A percentile compares a stretch with the other conserved stretches of the same genome.
phyloP scores from a whole-genome alignment of 2,113 vertebrate genomes.

The Saccopteryx bilineata region DNA sequence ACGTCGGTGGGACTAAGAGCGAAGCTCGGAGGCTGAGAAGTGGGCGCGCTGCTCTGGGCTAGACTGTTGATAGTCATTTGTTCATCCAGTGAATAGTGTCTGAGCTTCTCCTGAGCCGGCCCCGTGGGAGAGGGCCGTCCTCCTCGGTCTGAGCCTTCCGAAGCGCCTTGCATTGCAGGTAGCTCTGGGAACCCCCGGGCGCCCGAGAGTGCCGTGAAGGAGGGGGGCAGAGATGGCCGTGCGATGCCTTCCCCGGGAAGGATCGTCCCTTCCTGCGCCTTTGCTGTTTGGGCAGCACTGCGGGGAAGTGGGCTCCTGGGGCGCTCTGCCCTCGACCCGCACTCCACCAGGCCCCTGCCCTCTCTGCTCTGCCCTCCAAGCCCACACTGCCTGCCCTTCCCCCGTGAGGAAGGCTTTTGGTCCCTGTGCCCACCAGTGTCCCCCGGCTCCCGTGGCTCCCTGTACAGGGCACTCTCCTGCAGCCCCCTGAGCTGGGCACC shows the following conservation, averaged over 20 bases:
- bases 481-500: fast-evolving
- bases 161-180: background rate
- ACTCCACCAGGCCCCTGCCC: background rate
- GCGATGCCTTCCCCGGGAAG: fast-evolving
- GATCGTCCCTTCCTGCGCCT: background rate
- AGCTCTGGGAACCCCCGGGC: background rate
- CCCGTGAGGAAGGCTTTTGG: fast-evolving
- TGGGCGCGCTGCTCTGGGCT: constrained; percentile 5
- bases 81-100: background rate
- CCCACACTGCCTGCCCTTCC: fast-evolving
- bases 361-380: background rate
- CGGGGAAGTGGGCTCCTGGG: background rate
- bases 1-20: background rate
- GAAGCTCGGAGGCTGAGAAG: background rate
- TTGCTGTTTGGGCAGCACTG: fast-evolving
- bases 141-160: fast-evolving
- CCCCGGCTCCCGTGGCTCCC: background rate
- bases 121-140: background rate
- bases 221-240: fast-evolving
- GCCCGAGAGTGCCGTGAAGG: background rate
- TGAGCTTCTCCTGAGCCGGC: background rate
- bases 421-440: background rate
- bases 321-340: background rate
- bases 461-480: background rate
- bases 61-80: background rate